Conservation (phyloP, 2,888 invertebrate species). For the Agriopis aurantiaria region DNA sequence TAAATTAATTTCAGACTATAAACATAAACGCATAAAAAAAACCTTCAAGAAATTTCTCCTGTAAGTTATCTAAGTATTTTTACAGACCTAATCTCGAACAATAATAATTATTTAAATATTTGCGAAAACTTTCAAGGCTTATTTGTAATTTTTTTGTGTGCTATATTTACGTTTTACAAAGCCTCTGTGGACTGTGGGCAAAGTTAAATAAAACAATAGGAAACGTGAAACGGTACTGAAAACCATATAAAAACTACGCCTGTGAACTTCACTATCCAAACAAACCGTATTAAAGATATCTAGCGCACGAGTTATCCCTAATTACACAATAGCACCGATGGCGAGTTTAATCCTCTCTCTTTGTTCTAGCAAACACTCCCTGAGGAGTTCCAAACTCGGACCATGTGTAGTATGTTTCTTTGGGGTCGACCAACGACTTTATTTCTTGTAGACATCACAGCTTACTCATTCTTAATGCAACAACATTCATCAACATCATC, state of each 20-base stretch:
- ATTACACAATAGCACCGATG: constrained; percentile 54
- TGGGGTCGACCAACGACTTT: constrained; percentile 9
- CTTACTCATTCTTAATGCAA: neutral
- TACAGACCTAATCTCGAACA: too few relatives aligned
- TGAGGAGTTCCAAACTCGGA: constrained; percentile 45
- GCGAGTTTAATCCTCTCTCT: constrained; percentile 52
- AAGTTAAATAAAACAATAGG: neutral
- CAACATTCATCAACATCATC: too few relatives aligned
- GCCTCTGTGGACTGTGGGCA: too few relatives aligned
- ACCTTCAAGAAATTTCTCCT: too few relatives aligned
- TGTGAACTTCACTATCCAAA: neutral
- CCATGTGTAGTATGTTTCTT: constrained; percentile 23
- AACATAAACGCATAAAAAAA: too few relatives aligned
- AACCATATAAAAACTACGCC: neutral
- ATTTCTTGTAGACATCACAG: neutral
- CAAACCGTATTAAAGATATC: constrained; percentile 34
- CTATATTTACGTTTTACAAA: too few relatives aligned
- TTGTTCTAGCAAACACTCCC: constrained; percentile 52
- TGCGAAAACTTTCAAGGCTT: too few relatives aligned
- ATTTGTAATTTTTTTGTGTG: too few relatives aligned
- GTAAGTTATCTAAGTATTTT: too few relatives aligned
- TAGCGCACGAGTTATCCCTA: constrained; percentile 46
- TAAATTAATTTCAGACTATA: too few relatives aligned
- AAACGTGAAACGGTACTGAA: neutral
- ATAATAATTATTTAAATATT: too few relatives aligned